A percentile compares a stretch with the other conserved stretches of the same genome.
These are phyloP conservation scores for Plectropomus leopardus DNA, from an alignment of 2,113 vertebrate genomes.

Conservation along the genomic window DNA sequence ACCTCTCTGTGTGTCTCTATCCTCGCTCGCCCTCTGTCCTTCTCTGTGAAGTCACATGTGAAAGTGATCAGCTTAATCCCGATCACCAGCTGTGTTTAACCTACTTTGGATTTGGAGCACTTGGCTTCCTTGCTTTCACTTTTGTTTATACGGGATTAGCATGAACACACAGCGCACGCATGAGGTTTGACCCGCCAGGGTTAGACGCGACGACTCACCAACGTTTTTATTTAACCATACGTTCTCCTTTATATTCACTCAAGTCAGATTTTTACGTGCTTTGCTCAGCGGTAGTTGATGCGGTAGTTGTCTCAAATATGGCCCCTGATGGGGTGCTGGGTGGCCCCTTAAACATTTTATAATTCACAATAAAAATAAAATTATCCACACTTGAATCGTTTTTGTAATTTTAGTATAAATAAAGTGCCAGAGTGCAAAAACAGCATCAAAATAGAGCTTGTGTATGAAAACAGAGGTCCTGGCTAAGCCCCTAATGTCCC, in stretches of 20 bases:
- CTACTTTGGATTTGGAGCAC: conserved; percentile 68
- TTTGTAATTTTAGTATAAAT: too few species aligned
- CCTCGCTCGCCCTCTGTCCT: conserved; percentile 50
- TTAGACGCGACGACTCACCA: background rate
- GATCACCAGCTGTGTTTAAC: conserved; percentile 79
- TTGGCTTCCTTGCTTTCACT: conserved; percentile 48
- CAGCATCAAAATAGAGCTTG: too few species aligned
- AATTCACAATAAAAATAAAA: too few species aligned
- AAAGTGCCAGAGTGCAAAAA: too few species aligned
- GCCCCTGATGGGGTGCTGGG: too few species aligned
- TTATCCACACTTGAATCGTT: too few species aligned
- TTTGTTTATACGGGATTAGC: conserved; percentile 62
- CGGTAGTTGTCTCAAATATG: too few species aligned
- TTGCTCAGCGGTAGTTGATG: background rate
- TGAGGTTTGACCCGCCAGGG: conserved; percentile 36
- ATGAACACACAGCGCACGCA: conserved; percentile 37
- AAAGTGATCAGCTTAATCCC: conserved; percentile 79
- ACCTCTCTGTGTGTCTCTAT: conserved; percentile 30
- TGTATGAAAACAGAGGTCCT: too few species aligned
- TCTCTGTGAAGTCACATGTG: conserved; percentile 72
- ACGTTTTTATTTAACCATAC: background rate
- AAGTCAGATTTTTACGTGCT: background rate
- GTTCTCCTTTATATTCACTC: background rate
- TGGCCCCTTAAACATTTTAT: too few species aligned
- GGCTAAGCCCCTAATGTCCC: too few species aligned